phyloP scores from a whole-genome alignment of 2,888 invertebrate species.

The Invenusta paracnida region DNA sequence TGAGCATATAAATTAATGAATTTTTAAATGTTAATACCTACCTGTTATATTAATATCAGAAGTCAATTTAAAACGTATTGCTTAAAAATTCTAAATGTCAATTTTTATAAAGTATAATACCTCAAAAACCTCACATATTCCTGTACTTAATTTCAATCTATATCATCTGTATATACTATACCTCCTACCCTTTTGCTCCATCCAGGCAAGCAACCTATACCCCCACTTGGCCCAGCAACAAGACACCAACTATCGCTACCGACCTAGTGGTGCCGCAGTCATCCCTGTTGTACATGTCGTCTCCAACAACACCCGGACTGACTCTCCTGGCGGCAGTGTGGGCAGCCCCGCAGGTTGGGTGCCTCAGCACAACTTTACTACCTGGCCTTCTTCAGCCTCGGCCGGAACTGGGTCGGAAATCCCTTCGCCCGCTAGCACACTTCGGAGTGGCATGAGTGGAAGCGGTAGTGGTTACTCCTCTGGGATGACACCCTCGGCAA shows the following conservation, averaged over 20 bases:
- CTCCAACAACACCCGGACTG: not conserved
- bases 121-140: no score
- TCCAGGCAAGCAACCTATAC: not conserved
- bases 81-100: no score
- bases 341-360: not conserved
- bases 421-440: not conserved
- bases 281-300: slow-evolving; percentile 32
- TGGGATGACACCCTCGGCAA: not conserved
- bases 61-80: no score
- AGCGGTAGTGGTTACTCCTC: not conserved
- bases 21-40: no score
- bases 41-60: no score
- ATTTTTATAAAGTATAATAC: no score
- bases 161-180: no score
- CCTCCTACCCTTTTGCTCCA: no score
- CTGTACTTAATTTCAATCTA: no score
- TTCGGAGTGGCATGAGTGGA: not conserved
- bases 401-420: not conserved
- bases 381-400: not conserved
- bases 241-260: not conserved
- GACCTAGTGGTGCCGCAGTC: not conserved
- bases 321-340: not conserved
- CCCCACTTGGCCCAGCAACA: not conserved
- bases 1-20: no score
- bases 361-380: not conserved